Conservation (phyloP, 2,888 invertebrate genomes). For the Apantesis nais region DNA sequence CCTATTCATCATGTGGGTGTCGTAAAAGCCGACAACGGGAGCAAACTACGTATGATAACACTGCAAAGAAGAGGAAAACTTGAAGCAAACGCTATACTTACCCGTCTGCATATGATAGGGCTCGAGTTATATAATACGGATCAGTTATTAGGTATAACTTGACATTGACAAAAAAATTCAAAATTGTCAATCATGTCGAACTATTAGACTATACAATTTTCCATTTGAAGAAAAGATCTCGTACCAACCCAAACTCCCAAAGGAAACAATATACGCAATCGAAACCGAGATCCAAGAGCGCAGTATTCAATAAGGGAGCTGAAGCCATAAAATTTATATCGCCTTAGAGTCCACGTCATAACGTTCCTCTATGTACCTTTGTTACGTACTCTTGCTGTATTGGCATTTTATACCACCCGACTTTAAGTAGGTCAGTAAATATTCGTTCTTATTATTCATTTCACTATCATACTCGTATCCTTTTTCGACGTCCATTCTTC, state of each 20-base stretch:
- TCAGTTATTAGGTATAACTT: background rate
- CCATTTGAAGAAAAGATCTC: background rate
- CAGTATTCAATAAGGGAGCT: slow-evolving; percentile 20
- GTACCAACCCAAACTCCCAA: slow-evolving; percentile 15
- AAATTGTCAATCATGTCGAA: background rate
- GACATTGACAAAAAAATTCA: background rate
- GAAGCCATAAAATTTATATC: slow-evolving; percentile 48
- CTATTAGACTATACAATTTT: background rate
- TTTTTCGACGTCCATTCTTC: too few species aligned
- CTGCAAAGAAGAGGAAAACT: too few species aligned
- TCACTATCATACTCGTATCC: background rate
- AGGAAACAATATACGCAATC: slow-evolving; percentile 40
- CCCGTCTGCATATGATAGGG: too few species aligned
- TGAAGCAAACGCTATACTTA: too few species aligned
- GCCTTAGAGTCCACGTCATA: slow-evolving; percentile 36
- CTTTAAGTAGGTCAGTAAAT: background rate
- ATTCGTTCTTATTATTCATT: background rate
- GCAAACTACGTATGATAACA: too few species aligned
- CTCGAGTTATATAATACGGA: background rate
- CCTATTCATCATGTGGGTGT: too few species aligned
- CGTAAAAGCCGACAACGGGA: too few species aligned
- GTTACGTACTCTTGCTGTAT: slow-evolving; percentile 6
- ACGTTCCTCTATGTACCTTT: slow-evolving; percentile 10
- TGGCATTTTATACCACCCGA: background rate
- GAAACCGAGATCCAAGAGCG: slow-evolving; percentile 23